Base-by-base conservation (phyloP, 2,113 vertebrate genomes). In the Nansenia antarctica region DNA sequence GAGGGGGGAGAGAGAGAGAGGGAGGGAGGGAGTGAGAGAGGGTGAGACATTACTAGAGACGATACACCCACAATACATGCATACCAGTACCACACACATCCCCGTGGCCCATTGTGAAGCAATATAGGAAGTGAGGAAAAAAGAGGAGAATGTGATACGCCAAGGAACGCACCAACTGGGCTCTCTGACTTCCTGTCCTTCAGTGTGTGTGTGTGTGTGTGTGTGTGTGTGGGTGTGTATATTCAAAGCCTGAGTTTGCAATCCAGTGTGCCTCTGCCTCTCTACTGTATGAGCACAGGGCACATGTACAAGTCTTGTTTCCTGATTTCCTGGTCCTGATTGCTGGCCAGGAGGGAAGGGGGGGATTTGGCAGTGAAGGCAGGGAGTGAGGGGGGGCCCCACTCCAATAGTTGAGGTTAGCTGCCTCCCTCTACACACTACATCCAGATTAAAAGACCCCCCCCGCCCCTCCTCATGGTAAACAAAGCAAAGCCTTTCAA, bases 261-360 rank as follows among this genome's bases (percentile, higher is more conserved):
- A 9, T 24, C 18, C 20, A 53, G 35, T 6, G 5, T 52, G n/a
- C n/a, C 52, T 26, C 8, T 14, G 26, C 22, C 0, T 11, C 22
- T 37, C 35, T 37, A 37, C 35, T 37, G 35, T 37, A 47, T 12
- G 12, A 54, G 26, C 11, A 54, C 52, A 54, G 52, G 24, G 52
- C 52, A 54, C 52, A 54, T 54, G 52, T 27, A 24, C 22, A 65
- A 60, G 39, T 35, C 29, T 60, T 58, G 57, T 39, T 70, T n/a
- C n/a, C 74, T 54, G 74, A 77, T 73, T 66, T 53, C n/a, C n/a
- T 45, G 53, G 12, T 62, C 64, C 42, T 42, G 53, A 81, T 65
- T 72, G 18, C 78, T 74, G 35, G 62, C 74, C 20, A 20, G 55
- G 47, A 69, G 24, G 55, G 47, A 69, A 54, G 64, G 57, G 54